A percentile compares a stretch with the other conserved stretches of the same genome.
Evolutionary conservation across 2,888 invertebrate species (phyloP).

Genomic region (Nudaria mundana): DNA sequence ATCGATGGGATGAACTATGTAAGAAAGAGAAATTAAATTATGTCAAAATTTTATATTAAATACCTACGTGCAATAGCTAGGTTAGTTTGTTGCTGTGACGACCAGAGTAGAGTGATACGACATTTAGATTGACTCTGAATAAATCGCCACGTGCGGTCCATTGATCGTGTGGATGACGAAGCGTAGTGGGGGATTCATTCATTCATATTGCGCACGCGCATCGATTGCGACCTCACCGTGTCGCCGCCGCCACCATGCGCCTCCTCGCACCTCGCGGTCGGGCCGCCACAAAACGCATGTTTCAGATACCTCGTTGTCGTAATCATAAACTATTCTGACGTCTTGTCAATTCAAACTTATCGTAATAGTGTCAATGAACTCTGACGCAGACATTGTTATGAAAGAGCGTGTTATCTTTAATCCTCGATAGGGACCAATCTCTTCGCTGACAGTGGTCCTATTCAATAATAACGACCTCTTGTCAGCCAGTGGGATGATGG

Average conservation of each 20-base stretch:
- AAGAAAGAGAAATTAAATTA: too few species aligned
- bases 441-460: constrained; percentile 43
- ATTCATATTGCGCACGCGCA: constrained; percentile 68
- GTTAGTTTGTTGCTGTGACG: too few species aligned
- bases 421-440: constrained; percentile 41
- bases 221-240: constrained; percentile 47
- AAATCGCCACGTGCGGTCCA: constrained; percentile 69
- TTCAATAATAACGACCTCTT: constrained; percentile 41
- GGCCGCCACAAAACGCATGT: constrained; percentile 46
- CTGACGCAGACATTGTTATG: constrained; percentile 44
- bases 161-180: constrained; percentile 53
- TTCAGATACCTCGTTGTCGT: constrained; percentile 48
- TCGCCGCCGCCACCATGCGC: constrained; percentile 23
- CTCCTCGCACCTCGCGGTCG: constrained; percentile 35
- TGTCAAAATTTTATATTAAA: too few species aligned
- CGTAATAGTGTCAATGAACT: constrained; percentile 52
- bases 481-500: constrained; percentile 45
- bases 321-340: constrained; percentile 53
- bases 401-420: constrained; percentile 39
- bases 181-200: constrained; percentile 63
- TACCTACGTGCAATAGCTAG: too few species aligned
- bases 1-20: too few species aligned
- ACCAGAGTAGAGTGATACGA: constrained; percentile 20
- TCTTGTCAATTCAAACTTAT: constrained; percentile 38
- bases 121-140: constrained; percentile 46